phyloP scores from a whole-genome alignment of 2,797 vertebrate species.

The Australoheros facetus region DNA sequence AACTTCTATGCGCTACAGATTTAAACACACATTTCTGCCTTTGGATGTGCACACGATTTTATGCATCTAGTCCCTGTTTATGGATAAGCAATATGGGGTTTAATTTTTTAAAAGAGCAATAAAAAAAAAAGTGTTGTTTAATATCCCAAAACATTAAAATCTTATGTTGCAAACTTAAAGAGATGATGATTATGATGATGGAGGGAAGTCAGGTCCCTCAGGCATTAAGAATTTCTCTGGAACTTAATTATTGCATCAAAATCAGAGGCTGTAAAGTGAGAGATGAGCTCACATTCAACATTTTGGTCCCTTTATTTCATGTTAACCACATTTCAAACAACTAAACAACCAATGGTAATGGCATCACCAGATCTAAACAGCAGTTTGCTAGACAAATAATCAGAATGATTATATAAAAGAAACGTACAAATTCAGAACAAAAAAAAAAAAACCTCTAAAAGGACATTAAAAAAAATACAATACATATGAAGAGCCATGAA shows the following conservation, averaged over 20 bases:
- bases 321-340: slow-evolving; percentile 85
- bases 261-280: background rate
- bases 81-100: background rate
- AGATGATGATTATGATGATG: background rate
- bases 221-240: background rate
- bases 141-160: background rate
- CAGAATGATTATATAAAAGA: slow-evolving; percentile 70
- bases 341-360: slow-evolving; percentile 83
- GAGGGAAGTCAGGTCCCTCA: background rate
- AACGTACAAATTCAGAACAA: slow-evolving; percentile 66
- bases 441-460: slow-evolving; percentile 13
- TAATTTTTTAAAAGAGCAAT: background rate
- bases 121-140: background rate
- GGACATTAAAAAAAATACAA: slow-evolving; percentile 31
- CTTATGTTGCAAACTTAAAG: background rate
- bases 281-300: slow-evolving; percentile 54
- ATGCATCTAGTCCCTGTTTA: background rate
- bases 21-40: background rate
- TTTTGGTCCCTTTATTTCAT: slow-evolving; percentile 87
- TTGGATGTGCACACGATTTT: background rate
- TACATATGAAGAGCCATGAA: slow-evolving; percentile 50
- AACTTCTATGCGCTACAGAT: background rate
- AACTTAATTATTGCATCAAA: background rate
- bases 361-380: slow-evolving; percentile 81
- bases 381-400: slow-evolving; percentile 78